phyloP scores from a whole-genome alignment of 2,888 invertebrate genomes.

The Drosophila mulleri region DNA sequence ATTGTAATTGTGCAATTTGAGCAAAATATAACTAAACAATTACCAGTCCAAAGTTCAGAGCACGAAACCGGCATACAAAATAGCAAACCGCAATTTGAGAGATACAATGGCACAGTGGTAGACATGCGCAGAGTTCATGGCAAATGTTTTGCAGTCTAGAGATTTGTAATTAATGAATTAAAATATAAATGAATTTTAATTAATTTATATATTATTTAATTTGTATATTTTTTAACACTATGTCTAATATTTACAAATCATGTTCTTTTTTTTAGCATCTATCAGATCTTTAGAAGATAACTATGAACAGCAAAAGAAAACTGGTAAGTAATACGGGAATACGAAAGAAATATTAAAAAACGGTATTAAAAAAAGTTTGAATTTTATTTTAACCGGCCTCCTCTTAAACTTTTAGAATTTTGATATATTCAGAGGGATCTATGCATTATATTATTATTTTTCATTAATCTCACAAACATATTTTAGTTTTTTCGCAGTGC shows the following conservation, averaged over 20 bases:
- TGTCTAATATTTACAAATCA: not conserved
- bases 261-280: constrained; percentile 1
- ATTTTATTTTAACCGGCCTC: no score
- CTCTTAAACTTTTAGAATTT: no score
- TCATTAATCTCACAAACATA: no score
- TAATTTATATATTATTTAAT: not conserved
- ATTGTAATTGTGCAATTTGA: constrained; percentile 73
- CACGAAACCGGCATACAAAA: constrained; percentile 43
- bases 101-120: constrained; percentile 18
- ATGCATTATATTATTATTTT: no score
- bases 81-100: constrained; percentile 26
- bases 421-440: no score
- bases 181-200: not conserved
- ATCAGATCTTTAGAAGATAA: constrained; percentile 3
- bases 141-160: not conserved
- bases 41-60: constrained; percentile 53
- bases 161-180: not conserved
- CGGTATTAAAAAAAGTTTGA: no score
- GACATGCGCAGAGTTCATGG: not conserved
- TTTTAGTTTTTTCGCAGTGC: no score
- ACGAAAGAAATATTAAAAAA: not conserved
- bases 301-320: not conserved
- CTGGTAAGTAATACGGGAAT: not conserved
- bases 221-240: not conserved
- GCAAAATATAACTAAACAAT: constrained; percentile 49